Conservation (phyloP, 2,888 invertebrate species). For the Agonopterix alstromeriana region DNA sequence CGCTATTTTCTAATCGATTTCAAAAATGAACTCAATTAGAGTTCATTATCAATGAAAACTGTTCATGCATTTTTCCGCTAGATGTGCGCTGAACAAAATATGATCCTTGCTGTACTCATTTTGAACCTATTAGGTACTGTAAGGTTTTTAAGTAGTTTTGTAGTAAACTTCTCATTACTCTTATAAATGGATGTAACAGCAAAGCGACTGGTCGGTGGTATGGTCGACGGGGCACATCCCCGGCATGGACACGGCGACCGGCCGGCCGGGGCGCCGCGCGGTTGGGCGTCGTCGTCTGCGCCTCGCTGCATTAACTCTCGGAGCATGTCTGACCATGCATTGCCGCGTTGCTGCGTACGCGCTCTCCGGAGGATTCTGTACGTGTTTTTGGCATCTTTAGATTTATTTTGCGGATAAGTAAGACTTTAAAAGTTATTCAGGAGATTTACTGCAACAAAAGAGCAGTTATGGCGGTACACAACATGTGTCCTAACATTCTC, state of each 20-base stretch:
- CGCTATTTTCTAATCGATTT: too few species aligned
- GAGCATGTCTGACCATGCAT: conserved; percentile 54
- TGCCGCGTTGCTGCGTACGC: conserved; percentile 46
- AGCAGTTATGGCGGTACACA: too few species aligned
- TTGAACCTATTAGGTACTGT: too few species aligned
- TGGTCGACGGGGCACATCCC: conserved; percentile 58
- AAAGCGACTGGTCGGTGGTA: conserved; percentile 50
- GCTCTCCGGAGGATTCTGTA: conserved; percentile 52
- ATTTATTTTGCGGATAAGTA: not conserved
- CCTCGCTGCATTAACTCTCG: conserved; percentile 44
- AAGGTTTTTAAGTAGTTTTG: too few species aligned
- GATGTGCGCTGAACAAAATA: too few species aligned
- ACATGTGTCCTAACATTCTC: too few species aligned
- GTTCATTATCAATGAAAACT: too few species aligned
- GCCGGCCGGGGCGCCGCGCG: conserved; percentile 17
- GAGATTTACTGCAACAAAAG: too few species aligned
- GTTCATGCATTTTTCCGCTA: too few species aligned
- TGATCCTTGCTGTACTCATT: too few species aligned
- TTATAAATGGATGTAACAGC: not conserved
- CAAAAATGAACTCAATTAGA: too few species aligned
- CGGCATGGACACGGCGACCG: conserved; percentile 45
- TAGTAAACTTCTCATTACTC: not conserved
- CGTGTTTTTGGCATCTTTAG: conserved; percentile 15
- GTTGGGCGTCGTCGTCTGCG: conserved; percentile 45
- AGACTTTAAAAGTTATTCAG: too few species aligned